These are phyloP conservation scores for Pelodytes ibericus DNA, from an alignment of 2,797 vertebrate species.

Conservation along the genomic window DNA sequence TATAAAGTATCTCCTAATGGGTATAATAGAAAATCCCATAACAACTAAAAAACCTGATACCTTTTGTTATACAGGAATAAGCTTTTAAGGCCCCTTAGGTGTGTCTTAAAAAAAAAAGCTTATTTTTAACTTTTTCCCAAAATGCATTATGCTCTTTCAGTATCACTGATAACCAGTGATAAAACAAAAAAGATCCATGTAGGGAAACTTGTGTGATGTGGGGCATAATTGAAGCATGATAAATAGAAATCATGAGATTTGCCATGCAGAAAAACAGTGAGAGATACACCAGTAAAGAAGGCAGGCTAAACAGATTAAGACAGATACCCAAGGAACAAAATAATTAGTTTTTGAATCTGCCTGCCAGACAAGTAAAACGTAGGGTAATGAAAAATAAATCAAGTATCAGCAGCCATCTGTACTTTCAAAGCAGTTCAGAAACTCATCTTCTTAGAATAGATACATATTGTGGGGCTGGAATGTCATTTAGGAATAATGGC, in stretches of 20 bases:
- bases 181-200: too few relatives aligned
- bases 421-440: conserved; percentile 41
- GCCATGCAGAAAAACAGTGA: conserved; percentile 40
- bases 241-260: conserved; percentile 42
- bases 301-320: conserved; percentile 49
- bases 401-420: conserved; percentile 53
- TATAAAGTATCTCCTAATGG: too few relatives aligned
- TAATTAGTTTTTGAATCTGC: conserved; percentile 53
- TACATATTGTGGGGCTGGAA: conserved; percentile 36
- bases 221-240: conserved; percentile 34
- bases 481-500: conserved; percentile 19
- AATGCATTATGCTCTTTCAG: too few relatives aligned
- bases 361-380: conserved; percentile 53
- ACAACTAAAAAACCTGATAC: too few relatives aligned
- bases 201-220: conserved; percentile 24
- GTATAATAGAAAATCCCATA: too few relatives aligned
- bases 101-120: too few relatives aligned
- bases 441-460: conserved; percentile 36
- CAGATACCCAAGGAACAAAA: conserved; percentile 54
- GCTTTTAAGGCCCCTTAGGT: too few relatives aligned
- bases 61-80: too few relatives aligned
- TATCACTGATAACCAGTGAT: too few relatives aligned
- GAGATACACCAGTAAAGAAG: conserved; percentile 25
- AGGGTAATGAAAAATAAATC: conserved; percentile 56
- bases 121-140: too few relatives aligned